phyloP scores from a whole-genome alignment of 2,797 vertebrate genomes.

The Acropternis orthonyx region DNA sequence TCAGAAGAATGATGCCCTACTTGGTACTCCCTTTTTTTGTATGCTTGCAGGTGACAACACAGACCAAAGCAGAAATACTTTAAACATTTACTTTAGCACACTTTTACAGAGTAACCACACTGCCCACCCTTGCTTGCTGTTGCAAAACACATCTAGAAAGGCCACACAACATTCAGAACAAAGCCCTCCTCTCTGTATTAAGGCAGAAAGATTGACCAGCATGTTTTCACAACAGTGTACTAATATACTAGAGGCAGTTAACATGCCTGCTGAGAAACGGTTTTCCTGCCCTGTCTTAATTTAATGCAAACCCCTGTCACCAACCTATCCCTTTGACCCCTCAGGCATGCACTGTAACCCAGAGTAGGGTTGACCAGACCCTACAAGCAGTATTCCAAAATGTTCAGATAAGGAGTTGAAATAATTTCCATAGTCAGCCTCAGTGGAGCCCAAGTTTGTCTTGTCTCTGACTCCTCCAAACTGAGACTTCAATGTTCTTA shows the following conservation, averaged over 20 bases:
- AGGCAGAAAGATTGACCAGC: background rate
- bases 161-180: background rate
- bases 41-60: background rate
- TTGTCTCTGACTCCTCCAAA: background rate
- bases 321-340: background rate
- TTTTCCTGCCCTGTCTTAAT: background rate
- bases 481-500: background rate
- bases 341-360: background rate
- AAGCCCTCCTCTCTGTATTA: background rate
- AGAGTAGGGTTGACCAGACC: background rate
- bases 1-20: background rate
- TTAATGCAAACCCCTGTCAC: background rate
- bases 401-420: background rate
- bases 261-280: background rate
- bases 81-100: background rate
- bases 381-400: background rate
- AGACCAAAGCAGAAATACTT: background rate
- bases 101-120: background rate
- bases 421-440: background rate
- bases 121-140: background rate
- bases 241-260: background rate
- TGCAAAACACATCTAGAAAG: background rate
- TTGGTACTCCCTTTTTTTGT: background rate
- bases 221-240: background rate
- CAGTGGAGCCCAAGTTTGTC: background rate